Base-by-base conservation (phyloP, 2,888 invertebrate species). In the Tiliacea citrago region DNA sequence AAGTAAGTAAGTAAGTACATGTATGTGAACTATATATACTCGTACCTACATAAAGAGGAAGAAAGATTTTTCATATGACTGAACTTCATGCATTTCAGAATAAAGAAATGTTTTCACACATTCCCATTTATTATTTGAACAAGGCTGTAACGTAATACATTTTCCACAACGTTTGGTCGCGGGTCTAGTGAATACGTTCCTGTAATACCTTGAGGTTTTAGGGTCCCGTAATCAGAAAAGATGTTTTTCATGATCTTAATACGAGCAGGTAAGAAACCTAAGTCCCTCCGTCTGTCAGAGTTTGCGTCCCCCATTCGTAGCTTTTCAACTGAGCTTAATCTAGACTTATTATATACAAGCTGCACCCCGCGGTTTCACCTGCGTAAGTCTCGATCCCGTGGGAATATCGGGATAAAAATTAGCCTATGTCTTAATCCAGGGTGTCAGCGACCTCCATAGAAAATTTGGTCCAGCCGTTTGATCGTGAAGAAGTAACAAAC, bases 61-160 rank as follows among this genome's bases (percentile, higher is more conserved):
- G 61, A 67, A 57, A 65, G 13, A 42, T 49, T 47, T 60, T 55
- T 42, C 45, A 21, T 49, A 16, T 45, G 57, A 51, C 45, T 65
- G 61, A 78, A 61, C 39, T 68, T 65, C 29, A 39, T 75, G 42
- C 65, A 68, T 62, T 82, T 79, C 35, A 73, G 73, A 76, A 82
- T 69, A 73, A 79, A 63, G 53, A 82, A 81, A 84, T 81, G 76
- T 81, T 68, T 84, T 84, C 72, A 61, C 76, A 69, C 67, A 58
- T 83, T 66, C 71, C 58, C 81, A 84, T 81, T 77, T 81, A 77
- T 68, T 70, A 84, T 77, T 84, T 81, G 66, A 81, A 83, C 71
- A 81, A 77, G 77, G 67, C 55, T 76, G 77, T 71, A 84, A 76
- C 72, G 81, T 84, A 68, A 84, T 77, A 81, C 77, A 67, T 83